Evolutionary conservation across 2,113 vertebrate genomes (phyloP).

Genomic region (Chaetops frenatus): DNA sequence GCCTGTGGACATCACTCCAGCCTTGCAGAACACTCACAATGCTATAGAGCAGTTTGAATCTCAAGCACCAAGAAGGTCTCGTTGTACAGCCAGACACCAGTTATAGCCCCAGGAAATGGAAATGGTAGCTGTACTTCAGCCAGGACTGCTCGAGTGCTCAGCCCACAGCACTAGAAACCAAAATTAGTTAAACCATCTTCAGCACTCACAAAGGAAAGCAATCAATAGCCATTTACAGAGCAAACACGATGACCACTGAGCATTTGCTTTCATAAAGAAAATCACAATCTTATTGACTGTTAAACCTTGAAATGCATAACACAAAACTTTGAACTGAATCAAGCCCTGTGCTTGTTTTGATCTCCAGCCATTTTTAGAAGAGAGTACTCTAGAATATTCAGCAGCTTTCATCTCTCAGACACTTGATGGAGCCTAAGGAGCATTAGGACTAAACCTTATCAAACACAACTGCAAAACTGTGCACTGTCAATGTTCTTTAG

Average conservation of each 20-base stretch:
- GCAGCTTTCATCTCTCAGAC: constrained; percentile 74
- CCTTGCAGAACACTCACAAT: neutral
- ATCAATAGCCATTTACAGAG: constrained; percentile 86
- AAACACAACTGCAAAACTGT: constrained; percentile 51
- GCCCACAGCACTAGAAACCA: constrained; percentile 43
- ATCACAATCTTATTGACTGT: constrained; percentile 73
- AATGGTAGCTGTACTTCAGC: neutral
- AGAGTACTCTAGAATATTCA: constrained; percentile 46
- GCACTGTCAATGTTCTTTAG: neutral
- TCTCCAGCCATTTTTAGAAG: constrained; percentile 48
- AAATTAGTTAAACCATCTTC: constrained; percentile 61
- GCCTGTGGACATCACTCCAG: neutral
- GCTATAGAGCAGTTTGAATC: neutral
- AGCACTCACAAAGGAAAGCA: constrained; percentile 66
- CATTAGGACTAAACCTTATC: constrained; percentile 62
- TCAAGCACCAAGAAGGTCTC: neutral
- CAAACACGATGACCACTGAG: constrained; percentile 69
- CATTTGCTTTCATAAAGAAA: constrained; percentile 67
- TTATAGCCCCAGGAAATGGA: neutral
- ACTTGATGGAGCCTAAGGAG: constrained; percentile 70
- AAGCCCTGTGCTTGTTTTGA: constrained; percentile 55
- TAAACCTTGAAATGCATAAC: constrained; percentile 65
- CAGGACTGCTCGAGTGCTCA: constrained; percentile 42
- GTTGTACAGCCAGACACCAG: neutral
- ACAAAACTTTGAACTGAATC: constrained; percentile 66